phyloP scores from a whole-genome alignment of 2,888 invertebrate species.

The Phengaris alcon region DNA sequence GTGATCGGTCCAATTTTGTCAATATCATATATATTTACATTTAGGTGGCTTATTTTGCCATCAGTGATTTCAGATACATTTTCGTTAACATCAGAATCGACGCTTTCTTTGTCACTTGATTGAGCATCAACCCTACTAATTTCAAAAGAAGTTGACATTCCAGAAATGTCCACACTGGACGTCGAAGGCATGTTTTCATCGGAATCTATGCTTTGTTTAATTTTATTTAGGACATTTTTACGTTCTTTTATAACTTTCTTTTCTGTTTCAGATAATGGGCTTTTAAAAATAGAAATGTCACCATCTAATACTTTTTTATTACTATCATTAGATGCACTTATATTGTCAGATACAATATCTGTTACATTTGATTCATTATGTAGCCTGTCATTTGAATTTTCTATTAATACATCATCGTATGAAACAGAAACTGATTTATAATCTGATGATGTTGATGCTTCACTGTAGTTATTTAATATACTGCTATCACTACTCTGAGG shows the following conservation, averaged over 20 bases:
- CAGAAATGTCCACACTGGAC: background rate
- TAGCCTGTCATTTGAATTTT: constrained; percentile 24
- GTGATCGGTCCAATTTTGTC: background rate
- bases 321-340: constrained; percentile 4
- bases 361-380: background rate
- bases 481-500: constrained; percentile 43
- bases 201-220: constrained; percentile 12
- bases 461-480: constrained; percentile 40
- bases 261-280: background rate
- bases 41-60: background rate
- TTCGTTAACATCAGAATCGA: background rate
- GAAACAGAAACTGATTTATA: background rate
- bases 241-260: background rate
- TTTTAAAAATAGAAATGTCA: background rate
- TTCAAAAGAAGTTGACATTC: constrained; percentile 15
- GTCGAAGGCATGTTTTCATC: background rate
- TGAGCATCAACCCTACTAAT: constrained; percentile 1
- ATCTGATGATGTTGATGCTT: constrained; percentile 53
- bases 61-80: background rate
- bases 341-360: background rate
- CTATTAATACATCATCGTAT: background rate
- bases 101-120: background rate
- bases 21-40: background rate
- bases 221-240: constrained; percentile 13
- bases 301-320: background rate